These are phyloP conservation scores for Apis mellifera DNA, from an alignment of 1,140 invertebrate species.

Conservation along the genomic window DNA sequence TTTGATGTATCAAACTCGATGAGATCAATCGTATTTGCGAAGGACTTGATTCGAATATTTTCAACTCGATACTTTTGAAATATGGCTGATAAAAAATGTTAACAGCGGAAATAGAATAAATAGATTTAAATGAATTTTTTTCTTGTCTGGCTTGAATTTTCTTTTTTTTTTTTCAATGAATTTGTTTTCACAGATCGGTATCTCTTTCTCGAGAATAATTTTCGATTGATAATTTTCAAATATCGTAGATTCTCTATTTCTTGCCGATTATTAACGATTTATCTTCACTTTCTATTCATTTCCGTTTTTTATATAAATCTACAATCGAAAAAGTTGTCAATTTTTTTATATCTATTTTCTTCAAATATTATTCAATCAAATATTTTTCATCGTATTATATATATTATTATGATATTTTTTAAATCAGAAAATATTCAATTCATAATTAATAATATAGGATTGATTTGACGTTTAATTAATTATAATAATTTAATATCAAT, in stretches of 20 bases:
- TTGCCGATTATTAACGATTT: constrained; percentile 43
- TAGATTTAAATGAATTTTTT: neutral
- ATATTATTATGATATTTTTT: neutral
- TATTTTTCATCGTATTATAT: too few species aligned
- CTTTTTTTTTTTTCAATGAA: neutral
- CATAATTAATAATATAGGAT: neutral
- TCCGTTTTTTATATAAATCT: constrained; percentile 53
- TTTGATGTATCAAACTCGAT: neutral
- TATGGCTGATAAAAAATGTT: neutral
- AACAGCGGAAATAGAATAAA: constrained; percentile 2
- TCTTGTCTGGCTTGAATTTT: neutral
- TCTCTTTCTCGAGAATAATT: constrained; percentile 4
- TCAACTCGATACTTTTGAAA: neutral
- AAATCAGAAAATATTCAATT: neutral
- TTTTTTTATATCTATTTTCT: neutral
- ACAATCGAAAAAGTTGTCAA: constrained; percentile 1
- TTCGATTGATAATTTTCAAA: constrained; percentile 3
- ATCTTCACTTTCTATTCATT: constrained; percentile 57
- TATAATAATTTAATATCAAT: neutral
- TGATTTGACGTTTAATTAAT: neutral
- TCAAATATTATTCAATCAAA: rapidly evolving
- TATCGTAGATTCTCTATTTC: constrained; percentile 55
- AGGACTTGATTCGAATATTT: constrained; percentile 2
- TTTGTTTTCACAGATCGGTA: neutral
- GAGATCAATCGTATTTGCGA: neutral